Evolutionary conservation across 2,888 invertebrate species (phyloP), one percentile per base, ranked within the genome.

Genomic region (Drosophila leonis): DNA sequence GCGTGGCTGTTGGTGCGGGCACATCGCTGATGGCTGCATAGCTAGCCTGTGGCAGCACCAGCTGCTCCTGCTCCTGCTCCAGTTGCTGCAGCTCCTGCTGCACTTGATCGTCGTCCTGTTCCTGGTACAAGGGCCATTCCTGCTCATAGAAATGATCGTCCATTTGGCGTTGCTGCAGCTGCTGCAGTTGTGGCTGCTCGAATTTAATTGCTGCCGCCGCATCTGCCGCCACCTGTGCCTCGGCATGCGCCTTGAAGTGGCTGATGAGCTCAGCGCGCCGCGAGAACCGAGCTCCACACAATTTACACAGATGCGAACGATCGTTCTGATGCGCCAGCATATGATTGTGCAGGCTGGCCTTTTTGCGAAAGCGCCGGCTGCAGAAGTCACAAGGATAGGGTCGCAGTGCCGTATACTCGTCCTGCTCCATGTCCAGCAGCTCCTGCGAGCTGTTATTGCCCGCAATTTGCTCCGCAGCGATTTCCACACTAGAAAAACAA

Each of bases 341-440:
- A 91, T 97, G 97, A 92, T 96, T 97, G 95, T 97, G 96, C 0
- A 97, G 94, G 72, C 96, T 97, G 6, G 96, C 96, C 90, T 97
- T 97, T 90, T 97, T 97, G 46, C 97, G 95, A 92, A 97, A 97
- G 72, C 97, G 94, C 0, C 97, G 94, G 72, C 96, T 97, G 91
- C 97, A 97, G 92, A 97, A 97, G 91, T 97, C 97, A 91, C 97
- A 97, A 0, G 97, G 97, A 94, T 96, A 97, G 0, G 97, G 97
- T 6, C 97, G 94, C 24, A 92, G 55, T 0, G 93, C 91, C 18
- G 95, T 95, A 86, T 96, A 95, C 81, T 96, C 96, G 90, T 95
- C 95, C 93, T 97, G 97, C 91, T 97, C 97, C 35, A 96, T 96
- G 51, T 97, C 97, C 79, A 97, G 93, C 3, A 91, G 63, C 15